Evolutionary conservation across 2,113 vertebrate species (phyloP).

Genomic region (Cnemophilus loriae): DNA sequence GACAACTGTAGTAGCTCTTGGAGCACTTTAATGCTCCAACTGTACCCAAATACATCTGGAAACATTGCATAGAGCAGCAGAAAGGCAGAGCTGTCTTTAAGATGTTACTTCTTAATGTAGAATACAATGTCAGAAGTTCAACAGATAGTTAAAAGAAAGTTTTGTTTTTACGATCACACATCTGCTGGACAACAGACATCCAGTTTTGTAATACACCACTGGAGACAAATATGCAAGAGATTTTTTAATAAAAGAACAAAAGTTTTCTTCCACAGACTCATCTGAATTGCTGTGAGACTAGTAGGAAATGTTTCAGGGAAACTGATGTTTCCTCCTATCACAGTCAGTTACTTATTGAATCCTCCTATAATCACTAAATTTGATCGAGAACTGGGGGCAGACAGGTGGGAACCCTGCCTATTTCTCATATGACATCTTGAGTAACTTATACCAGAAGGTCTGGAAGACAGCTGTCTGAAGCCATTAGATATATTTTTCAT

Average conservation of each 20-base stretch:
- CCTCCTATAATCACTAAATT: not conserved
- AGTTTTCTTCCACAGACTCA: not conserved
- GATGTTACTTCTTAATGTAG: not conserved
- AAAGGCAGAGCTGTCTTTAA: not conserved
- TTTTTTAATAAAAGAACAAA: not conserved
- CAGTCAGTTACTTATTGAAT: not conserved
- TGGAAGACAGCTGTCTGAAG: not conserved
- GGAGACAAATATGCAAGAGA: not conserved
- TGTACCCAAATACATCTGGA: not conserved
- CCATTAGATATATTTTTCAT: not conserved
- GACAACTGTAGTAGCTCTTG: not conserved
- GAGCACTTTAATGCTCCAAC: not conserved
- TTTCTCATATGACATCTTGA: not conserved
- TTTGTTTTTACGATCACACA: not conserved
- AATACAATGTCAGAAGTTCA: not conserved
- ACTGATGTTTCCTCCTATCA: not conserved
- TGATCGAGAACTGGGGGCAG: fast-evolving
- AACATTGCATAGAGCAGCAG: not conserved
- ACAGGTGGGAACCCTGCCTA: not conserved
- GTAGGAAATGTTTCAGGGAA: not conserved
- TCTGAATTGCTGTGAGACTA: not conserved
- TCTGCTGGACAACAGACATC: not conserved
- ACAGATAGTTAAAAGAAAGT: not conserved
- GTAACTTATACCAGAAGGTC: not conserved
- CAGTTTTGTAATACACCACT: not conserved